phyloP scores from a whole-genome alignment of 2,797 vertebrate species.

The Brotula barbata region DNA sequence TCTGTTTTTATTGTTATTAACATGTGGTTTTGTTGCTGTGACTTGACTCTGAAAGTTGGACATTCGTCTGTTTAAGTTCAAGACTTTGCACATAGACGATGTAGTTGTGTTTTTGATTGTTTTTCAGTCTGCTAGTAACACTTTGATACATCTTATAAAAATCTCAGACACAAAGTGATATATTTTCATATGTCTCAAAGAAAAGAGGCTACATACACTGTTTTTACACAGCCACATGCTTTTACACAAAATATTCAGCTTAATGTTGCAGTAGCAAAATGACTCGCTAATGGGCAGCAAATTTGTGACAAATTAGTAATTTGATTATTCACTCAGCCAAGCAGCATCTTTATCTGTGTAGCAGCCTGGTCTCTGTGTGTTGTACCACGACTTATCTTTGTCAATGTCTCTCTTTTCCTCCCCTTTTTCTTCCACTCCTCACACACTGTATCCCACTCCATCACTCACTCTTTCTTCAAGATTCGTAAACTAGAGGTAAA shows the following conservation, averaged over 20 bases:
- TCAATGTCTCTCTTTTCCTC: slow-evolving; percentile 63
- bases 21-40: not conserved
- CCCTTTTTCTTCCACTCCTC: slow-evolving; percentile 71
- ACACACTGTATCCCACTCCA: slow-evolving; percentile 70
- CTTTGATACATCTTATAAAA: too few species aligned
- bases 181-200: too few species aligned
- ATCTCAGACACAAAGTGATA: too few species aligned
- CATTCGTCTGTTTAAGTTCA: not conserved
- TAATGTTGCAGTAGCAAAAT: not conserved
- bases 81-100: not conserved
- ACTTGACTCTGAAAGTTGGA: not conserved
- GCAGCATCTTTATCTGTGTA: slow-evolving; percentile 17
- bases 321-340: slow-evolving; percentile 2
- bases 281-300: not conserved
- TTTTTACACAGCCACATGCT: too few species aligned
- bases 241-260: not conserved
- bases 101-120: too few species aligned
- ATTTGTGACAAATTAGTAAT: not conserved
- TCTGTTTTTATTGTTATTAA: slow-evolving; percentile 12
- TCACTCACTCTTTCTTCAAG: slow-evolving; percentile 76
- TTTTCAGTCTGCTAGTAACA: too few species aligned
- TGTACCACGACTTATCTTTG: slow-evolving; percentile 60
- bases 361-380: slow-evolving; percentile 23
- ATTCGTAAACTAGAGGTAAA: slow-evolving; percentile 87
- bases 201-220: too few species aligned